A percentile compares a stretch with the other conserved stretches of the same genome.
These are phyloP conservation scores for Drosophila nigricruria DNA, from an alignment of 2,888 invertebrate species.

Conservation along the genomic window DNA sequence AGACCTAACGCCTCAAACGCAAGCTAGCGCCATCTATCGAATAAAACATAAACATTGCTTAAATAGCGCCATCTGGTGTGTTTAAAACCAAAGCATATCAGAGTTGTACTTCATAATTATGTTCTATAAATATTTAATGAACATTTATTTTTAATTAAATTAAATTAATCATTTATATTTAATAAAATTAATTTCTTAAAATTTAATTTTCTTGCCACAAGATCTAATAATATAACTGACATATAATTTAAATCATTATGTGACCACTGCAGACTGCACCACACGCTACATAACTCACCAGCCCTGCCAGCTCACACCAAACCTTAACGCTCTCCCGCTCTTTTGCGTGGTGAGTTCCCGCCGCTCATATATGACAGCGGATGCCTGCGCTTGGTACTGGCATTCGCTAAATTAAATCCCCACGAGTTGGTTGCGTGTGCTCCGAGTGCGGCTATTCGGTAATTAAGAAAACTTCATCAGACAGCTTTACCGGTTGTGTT, in stretches of 20 bases:
- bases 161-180: no score
- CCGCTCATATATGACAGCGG: constrained; percentile 22
- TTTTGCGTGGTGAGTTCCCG: constrained; percentile 25
- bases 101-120: constrained; percentile 11
- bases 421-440: constrained; percentile 55
- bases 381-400: constrained; percentile 29
- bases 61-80: constrained; percentile 6
- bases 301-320: constrained; percentile 14
- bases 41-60: no score
- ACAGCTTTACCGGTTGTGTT: constrained; percentile 59
- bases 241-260: no score
- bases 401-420: constrained; percentile 61
- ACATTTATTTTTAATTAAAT: no score
- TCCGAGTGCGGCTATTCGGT: constrained; percentile 29
- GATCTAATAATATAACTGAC: neutral
- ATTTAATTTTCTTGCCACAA: no score
- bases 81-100: neutral
- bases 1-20: neutral
- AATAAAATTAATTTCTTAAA: no score
- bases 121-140: neutral
- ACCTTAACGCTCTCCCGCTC: constrained; percentile 12
- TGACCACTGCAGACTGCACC: neutral
- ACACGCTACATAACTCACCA: constrained; percentile 14
- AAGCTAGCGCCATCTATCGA: neutral
- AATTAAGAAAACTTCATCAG: constrained; percentile 56